Evolutionary conservation across 2,797 vertebrate species (phyloP), one percentile per base, ranked within the genome.

Genomic region (Mus caroli): DNA sequence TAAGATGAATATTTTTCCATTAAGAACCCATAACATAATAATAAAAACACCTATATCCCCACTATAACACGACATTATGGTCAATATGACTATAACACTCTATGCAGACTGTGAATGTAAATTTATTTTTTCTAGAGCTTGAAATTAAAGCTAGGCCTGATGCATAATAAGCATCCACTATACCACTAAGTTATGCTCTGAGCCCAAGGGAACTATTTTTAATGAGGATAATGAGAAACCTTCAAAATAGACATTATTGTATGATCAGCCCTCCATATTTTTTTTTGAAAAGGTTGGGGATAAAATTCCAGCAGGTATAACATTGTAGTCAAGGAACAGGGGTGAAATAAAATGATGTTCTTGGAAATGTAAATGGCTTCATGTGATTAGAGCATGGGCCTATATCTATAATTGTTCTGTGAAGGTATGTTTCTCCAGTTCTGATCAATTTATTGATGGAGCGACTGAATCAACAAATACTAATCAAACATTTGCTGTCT

Each of bases 391-490:
- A 84, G 37, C 22, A 88, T 34, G 24, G 14, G 64, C 83, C 69
- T 77, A 9, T 43, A 73, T 56, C 43, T 77, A 7, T 34, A n/a
- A 56, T 62, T 50, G 83, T 20, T 17, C n/a, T 88, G 40, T 17
- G 80, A 84, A 87, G 4, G 8, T 13, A 88, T 17, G 14, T 90
- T 92, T 79, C 43, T 92, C 12, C 40, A 96, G 88, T 54, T 71
- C 13, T 60, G 50, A 28, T 31, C 4, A 85, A 26, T 14, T 50
- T 31, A 84, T 28, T 67, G 75, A 71, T 37, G 34, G 56, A 54
- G 12, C 50, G 10, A 46, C 14, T 73, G 26, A 58, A 50, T 64
- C 52, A 79, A 79, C 19, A 93, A 84, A 71, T 43, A 92, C 37
- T 43, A 37, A 84, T 34, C 14, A 19, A 52, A 56, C 14, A 67